Evolutionary conservation across 2,888 invertebrate genomes (phyloP).

Genomic region (Lathronympha strigana): DNA sequence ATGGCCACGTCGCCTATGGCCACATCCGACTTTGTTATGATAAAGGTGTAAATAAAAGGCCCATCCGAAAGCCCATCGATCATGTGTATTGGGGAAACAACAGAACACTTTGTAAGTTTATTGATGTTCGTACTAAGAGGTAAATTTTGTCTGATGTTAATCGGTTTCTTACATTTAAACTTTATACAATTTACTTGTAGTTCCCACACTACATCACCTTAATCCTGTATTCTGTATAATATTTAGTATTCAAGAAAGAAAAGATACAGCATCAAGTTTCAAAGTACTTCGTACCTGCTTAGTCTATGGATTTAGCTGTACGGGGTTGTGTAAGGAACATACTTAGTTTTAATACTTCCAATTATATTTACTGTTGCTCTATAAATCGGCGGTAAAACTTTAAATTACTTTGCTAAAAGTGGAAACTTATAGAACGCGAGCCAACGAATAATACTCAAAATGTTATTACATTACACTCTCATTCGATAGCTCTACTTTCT

Average conservation of each 20-base stretch:
- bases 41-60: conserved; percentile 43
- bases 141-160: conserved; percentile 14
- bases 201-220: neutral
- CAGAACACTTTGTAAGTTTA: conserved; percentile 28
- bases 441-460: conserved; percentile 14
- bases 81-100: conserved; percentile 47
- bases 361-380: neutral
- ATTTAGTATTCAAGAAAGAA: neutral
- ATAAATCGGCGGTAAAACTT: neutral
- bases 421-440: conserved; percentile 3
- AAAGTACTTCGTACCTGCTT: too few relatives aligned
- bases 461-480: conserved; percentile 13
- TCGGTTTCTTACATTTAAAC: conserved; percentile 4
- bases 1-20: conserved; percentile 9
- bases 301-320: too few relatives aligned
- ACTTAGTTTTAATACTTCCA: neutral
- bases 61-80: conserved; percentile 53
- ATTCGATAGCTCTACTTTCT: conserved; percentile 36
- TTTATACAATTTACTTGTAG: neutral
- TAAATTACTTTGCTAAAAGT: conserved; percentile 1
- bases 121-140: conserved; percentile 16
- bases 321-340: neutral
- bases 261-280: too few relatives aligned
- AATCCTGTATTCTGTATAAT: neutral
- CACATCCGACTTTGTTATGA: conserved; percentile 7